Evolutionary conservation across 2,888 invertebrate genomes (phyloP).

Genomic region (Leptinotarsa tumamoca): DNA sequence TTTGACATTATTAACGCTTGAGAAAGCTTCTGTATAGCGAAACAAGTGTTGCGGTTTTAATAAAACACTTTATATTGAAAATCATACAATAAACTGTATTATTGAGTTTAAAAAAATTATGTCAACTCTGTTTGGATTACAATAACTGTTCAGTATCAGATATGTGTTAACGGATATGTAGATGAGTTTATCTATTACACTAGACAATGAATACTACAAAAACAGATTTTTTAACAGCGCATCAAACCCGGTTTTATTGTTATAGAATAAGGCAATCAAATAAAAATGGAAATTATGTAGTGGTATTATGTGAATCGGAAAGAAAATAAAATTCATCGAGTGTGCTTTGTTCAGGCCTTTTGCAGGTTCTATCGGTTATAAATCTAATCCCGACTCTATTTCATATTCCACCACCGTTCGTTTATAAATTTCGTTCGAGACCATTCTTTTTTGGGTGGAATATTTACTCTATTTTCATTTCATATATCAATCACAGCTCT

Average conservation of each 20-base stretch:
- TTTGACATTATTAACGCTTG: too few species aligned
- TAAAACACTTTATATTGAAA: too few species aligned
- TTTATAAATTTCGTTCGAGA: conserved; percentile 31
- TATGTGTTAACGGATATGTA: too few species aligned
- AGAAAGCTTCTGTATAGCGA: too few species aligned
- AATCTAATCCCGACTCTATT: conserved; percentile 26
- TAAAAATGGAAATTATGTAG: conserved; percentile 26
- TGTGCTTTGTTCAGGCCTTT: conserved; percentile 18
- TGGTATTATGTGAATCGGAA: conserved; percentile 23
- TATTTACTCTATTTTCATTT: conserved; percentile 24
- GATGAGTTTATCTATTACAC: not conserved
- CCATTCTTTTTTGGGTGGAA: conserved; percentile 7
- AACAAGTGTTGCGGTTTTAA: too few species aligned
- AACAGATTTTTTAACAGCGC: not conserved
- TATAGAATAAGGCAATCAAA: conserved; percentile 22
- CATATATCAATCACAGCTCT: conserved; percentile 12
- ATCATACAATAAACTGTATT: too few species aligned
- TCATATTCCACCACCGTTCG: conserved; percentile 24
- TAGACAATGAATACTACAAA: not conserved
- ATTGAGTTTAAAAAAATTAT: too few species aligned
- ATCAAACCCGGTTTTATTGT: conserved; percentile 1
- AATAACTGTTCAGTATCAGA: too few species aligned
- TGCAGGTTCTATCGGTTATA: conserved; percentile 25
- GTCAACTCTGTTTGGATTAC: too few species aligned
- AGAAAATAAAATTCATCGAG: conserved; percentile 16